Percentiles rank a stretch among this genome's conserved stretches.
These are phyloP conservation scores for Mareca penelope DNA, from an alignment of 2,797 vertebrate genomes.

Conservation along the genomic window DNA sequence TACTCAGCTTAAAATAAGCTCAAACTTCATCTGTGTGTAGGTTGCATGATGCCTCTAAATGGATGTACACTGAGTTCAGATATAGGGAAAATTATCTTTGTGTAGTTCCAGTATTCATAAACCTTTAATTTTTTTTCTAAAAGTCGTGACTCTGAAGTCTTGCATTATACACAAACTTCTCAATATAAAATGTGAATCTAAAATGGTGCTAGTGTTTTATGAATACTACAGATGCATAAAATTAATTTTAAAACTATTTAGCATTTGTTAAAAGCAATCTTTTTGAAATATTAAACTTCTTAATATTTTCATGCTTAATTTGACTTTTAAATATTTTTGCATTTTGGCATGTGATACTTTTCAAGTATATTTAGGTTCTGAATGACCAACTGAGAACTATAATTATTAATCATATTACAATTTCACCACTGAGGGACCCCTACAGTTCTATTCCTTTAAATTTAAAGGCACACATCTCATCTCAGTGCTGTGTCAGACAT, in stretches of 20 bases:
- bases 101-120: not conserved
- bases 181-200: not conserved
- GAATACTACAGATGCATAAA: not conserved
- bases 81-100: not conserved
- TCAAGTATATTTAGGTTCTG: not conserved
- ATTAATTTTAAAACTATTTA: not conserved
- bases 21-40: not conserved
- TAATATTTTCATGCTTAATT: not conserved
- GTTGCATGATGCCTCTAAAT: not conserved
- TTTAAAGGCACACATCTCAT: not conserved
- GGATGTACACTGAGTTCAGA: not conserved
- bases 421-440: not conserved
- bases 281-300: not conserved
- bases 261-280: not conserved
- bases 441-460: not conserved
- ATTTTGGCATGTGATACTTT: not conserved
- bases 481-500: slow-evolving; percentile 19
- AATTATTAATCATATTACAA: not conserved
- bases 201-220: not conserved
- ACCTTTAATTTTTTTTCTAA: not conserved
- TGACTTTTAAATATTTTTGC: not conserved
- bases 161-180: not conserved
- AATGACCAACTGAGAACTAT: not conserved
- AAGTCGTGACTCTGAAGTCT: not conserved
- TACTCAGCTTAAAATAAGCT: not conserved